Base-by-base conservation (phyloP, 2,888 invertebrate genomes). In the Adelognathus sp. region DNA sequence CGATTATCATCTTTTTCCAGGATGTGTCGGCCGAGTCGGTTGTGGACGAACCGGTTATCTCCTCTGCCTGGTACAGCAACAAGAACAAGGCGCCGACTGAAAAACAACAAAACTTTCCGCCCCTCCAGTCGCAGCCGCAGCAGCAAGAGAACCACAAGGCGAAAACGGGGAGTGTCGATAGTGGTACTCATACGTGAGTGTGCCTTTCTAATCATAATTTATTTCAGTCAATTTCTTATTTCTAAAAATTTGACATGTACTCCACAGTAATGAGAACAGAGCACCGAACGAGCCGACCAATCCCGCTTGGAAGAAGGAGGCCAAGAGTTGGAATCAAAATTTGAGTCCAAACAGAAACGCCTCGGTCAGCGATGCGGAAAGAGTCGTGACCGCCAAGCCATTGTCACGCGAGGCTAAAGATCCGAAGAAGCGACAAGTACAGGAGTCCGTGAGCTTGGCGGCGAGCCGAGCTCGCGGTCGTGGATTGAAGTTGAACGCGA, bases 11-110 rank as follows among this genome's bases (percentile, higher is more conserved):
- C n/a, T n/a, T 60, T 56, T 76, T 64, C 2, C 73, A 89, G 89
- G 88, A 89, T 81, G 60, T 78, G 31, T 31, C 87, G 1, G 64
- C 75, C 14, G 74, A 75, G 4, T 85, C 84, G 21, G n/a, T n/a
- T n/a, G 83, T 81, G 21, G 90, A 91, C 36, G 90, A 91, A 67
- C 91, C 91, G 73, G 91, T 91, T 11, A 90, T 91, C 67, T 88
- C 90, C 2, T 91, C 91, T 11, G 91, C 91, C 54, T 91, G 91
- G 91, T 91, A 91, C 66, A 91, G 88, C 67, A 91, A 90, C 81
- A 91, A 91, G 72, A 90, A 87, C 64, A 91, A 91, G 82, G 50
- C 82, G n/a, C 85, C 82, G 29, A 85, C 41, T n/a, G n/a, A n/a
- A 11, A 89, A 90, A 82, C 82, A 84, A n/a, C 88, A 87, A 80